Evolutionary conservation across 1,140 invertebrate species (phyloP).

Genomic region (Meloidogyne floridensis): DNA sequence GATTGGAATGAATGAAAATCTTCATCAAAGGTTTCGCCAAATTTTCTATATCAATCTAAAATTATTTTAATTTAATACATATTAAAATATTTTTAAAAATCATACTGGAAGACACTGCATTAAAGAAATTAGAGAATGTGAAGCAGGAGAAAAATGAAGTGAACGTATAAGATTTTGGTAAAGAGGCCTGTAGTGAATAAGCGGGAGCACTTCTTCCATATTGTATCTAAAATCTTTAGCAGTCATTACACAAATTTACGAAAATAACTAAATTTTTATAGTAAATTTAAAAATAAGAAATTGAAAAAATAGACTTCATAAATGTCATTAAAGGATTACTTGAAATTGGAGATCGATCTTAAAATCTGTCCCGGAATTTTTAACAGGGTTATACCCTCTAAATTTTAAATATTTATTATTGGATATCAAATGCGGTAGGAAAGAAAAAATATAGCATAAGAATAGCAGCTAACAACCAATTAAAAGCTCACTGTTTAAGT

Average conservation of each 20-base stretch:
- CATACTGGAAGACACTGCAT: slow-evolving; percentile 42
- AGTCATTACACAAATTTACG: neutral
- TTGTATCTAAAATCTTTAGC: slow-evolving; percentile 35
- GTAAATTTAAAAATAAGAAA: too few relatives aligned
- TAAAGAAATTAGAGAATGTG: slow-evolving; percentile 42
- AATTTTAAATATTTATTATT: too few relatives aligned
- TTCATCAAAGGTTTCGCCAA: slow-evolving; percentile 61
- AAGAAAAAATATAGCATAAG: too few relatives aligned
- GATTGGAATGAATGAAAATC: slow-evolving; percentile 54
- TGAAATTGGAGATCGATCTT: too few relatives aligned
- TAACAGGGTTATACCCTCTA: too few relatives aligned
- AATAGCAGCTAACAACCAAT: too few relatives aligned
- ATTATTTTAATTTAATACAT: neutral
- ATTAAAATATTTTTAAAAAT: neutral
- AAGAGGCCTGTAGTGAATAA: slow-evolving; percentile 48
- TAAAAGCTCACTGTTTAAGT: too few relatives aligned
- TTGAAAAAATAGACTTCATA: too few relatives aligned
- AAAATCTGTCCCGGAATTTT: too few relatives aligned
- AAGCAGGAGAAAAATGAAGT: slow-evolving; percentile 25
- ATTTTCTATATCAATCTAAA: slow-evolving; percentile 56
- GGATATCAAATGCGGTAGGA: too few relatives aligned
- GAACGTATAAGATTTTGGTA: slow-evolving; percentile 46
- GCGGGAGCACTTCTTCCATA: slow-evolving; percentile 55
- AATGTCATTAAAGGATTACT: too few relatives aligned
- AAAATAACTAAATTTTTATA: neutral